Evolutionary conservation across 2,797 vertebrate genomes (phyloP), one percentile per base, ranked within the genome.

Genomic region (Epinephelus malabaricus): DNA sequence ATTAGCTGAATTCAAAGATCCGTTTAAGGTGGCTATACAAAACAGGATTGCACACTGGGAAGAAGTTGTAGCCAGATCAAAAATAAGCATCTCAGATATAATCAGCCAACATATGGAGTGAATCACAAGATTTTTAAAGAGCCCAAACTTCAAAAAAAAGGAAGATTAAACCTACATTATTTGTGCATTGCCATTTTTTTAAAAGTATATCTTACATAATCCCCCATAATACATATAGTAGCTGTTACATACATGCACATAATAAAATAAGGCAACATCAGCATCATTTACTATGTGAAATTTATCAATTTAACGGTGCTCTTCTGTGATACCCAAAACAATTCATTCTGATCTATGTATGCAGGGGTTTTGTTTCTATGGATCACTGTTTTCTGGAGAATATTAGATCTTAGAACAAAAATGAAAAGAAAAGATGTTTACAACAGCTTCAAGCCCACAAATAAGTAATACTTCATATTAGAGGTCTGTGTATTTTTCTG

Each of bases 401-500:
- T 18, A n/a, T 46, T 1, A 6, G 1, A 34, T 25, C 1, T 40
- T 19, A 4, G 11, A 51, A 25, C n/a, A 40, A 23, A 51, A 17
- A 23, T 61, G 21, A 12, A 34, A 72, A n/a, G 12, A 43, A 12
- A 43, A 27, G 59, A 64, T 19, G 34, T 63, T 64, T 55, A 62
- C 46, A 51, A 10, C 49, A 53, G 12, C 19, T 18, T 68, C 55
- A 76, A 45, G 34, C n/a, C 61, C 34, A 68, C 46, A 61, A 51
- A 53, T 11, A 23, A 54, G 21, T 43, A 34, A 19, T 54, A 19
- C 9, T 46, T 34, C 9, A n/a, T 30, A 46, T 27, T 19, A 12
- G 0, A 0, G 3, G 12, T 27, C 14, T 18, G 10, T 47, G 34
- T 40, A 6, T 15, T 18, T 27, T 40, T 34, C 23, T 43, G 50